Evolutionary conservation across 2,113 vertebrate species (phyloP), one percentile per base, ranked within the genome.

Genomic region (Caloenas nicobarica): DNA sequence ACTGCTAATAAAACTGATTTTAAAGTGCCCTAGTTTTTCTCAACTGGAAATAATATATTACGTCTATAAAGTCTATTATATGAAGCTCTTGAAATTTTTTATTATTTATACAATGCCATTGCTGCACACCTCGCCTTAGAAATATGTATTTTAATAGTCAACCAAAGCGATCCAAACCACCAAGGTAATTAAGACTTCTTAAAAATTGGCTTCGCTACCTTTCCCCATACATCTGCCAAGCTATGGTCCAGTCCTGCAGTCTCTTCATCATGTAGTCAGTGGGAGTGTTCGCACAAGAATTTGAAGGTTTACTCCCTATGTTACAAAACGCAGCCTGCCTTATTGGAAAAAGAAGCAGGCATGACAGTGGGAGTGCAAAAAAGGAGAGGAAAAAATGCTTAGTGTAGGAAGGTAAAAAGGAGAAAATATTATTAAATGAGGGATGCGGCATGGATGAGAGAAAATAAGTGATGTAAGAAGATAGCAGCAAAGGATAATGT

Each of bases 31-130:
- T 92, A 16, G 85, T 48, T 95, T 93, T 46, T 89, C 70, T 86
- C 0, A 6, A 80, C 36, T 92, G 40, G n/a, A 94, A 93, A 50
- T 54, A 93, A 94, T 62, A 66, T 79, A 93, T 92, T 89, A 60
- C 36, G 70, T 86, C 89, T 81, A 79, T 83, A 85, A 90, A 93
- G 22, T 17, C 48, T 88, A 93, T 93, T 81, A 78, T 84, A 88
- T 33, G 51, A 86, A 90, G 58, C 81, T 92, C 69, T 65, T 92
- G 48, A 87, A 96, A 81, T 76, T 65, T 38, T 93, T 95, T 74
- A 61, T 88, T 80, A 76, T 89, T 91, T 91, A 88, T 56, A 86
- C 56, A 86, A 78, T 53, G 44, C 40, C 40, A 72, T 11, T 89
- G 70, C 33, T 92, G 54, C 58, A 66, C 70, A 82, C 15, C 51